Base-by-base conservation (phyloP, 2,113 vertebrate genomes). In the Nibea albiflora region DNA sequence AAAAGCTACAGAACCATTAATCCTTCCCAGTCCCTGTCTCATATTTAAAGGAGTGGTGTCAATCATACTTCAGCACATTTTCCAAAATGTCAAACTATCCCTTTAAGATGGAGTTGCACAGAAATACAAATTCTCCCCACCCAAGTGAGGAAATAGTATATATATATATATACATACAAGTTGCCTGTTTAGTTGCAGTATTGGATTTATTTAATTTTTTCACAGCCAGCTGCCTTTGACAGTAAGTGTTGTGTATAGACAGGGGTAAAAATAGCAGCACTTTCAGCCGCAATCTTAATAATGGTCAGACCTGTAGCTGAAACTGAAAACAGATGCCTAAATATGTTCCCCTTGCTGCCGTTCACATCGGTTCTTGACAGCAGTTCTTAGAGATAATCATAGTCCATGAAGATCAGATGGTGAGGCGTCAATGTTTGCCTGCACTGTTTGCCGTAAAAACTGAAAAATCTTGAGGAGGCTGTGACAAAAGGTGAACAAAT, bases 291-390 rank as follows among this genome's bases (percentile, higher is more conserved):
- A 61, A n/a, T 79, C 56, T 11, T 46, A 65, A 78, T 46, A 65
- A 78, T 26, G 42, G 47, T 73, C 66, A 69, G 70, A 66, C 66
- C 24, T 47, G 44, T 17, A 42, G 28, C 39, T 75, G 26, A 76
- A 73, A 44, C 57, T 20, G 20, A 19, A 74, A 83, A 63, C 85
- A 74, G 83, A 85, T 22, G 52, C 52, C 56, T 73, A 24, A 62
- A 74, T 70, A 50, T 26, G 77, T 73, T 73, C 14, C 19, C 67
- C 64, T 65, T 7, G 54, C 83, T 68, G 73, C 70, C 28, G 72
- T 35, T 81, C 63, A 50, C 60, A 49, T 80, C 74, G 24, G 62
- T 72, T 17, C 14, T 49, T 86, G 82, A 84, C 77, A 87, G 80
- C 80, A 8, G 42, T 56, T 66, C 73, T 80, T 44, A 61, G 17